phyloP scores from a whole-genome alignment of 2,888 invertebrate genomes.

The Temnothorax unifasciatus region DNA sequence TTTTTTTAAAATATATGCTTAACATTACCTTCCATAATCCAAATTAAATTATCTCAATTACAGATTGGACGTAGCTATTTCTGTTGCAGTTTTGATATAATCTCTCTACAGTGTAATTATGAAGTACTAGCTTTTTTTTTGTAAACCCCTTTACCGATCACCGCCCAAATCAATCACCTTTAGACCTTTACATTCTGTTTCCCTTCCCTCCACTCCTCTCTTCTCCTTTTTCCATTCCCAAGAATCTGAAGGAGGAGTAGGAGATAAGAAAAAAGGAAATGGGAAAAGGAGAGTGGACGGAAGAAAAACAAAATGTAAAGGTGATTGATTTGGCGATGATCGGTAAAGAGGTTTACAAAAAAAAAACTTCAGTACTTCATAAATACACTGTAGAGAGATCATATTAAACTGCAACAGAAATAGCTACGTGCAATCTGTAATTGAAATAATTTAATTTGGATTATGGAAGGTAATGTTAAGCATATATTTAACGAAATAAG shows the following conservation, averaged over 20 bases:
- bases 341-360: too few species aligned
- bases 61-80: conserved; percentile 7
- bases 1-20: background rate
- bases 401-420: conserved; percentile 16
- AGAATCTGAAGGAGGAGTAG: too few species aligned
- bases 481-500: background rate
- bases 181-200: too few species aligned
- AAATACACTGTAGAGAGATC: background rate
- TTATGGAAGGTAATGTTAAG: background rate
- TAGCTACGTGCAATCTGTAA: conserved; percentile 4
- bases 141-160: too few species aligned
- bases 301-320: too few species aligned
- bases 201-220: too few species aligned
- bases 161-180: too few species aligned
- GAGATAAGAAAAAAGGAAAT: too few species aligned
- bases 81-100: conserved; percentile 10
- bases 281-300: too few species aligned
- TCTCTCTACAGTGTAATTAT: conserved; percentile 5
- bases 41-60: conserved; percentile 13
- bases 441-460: conserved; percentile 7
- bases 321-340: too few species aligned
- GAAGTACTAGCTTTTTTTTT: background rate
- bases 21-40: background rate
- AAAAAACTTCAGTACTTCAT: background rate
- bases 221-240: too few species aligned